phyloP scores from a whole-genome alignment of 2,113 vertebrate species.

The Coryphaenoides rupestris region DNA sequence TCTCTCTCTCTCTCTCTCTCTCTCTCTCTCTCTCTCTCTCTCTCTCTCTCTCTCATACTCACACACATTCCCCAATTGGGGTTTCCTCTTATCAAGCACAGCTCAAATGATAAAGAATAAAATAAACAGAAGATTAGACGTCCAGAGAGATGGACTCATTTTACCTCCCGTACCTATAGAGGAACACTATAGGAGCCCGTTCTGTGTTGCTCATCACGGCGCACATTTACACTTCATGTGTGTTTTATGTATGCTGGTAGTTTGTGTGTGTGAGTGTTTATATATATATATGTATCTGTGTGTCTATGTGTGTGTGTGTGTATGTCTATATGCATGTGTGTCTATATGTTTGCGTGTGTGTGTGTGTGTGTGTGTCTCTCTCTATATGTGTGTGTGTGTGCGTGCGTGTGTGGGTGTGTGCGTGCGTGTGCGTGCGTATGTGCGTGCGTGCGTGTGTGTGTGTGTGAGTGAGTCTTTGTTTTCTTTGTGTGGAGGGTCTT shows the following conservation, averaged over 20 bases:
- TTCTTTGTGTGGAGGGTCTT: slow-evolving; percentile 8
- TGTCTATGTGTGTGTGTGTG: slow-evolving; percentile 3
- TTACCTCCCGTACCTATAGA: no score
- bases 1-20: no score
- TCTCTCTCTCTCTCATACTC: no score
- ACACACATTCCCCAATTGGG: no score
- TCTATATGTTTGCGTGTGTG: neutral
- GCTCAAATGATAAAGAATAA: no score
- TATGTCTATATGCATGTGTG: neutral
- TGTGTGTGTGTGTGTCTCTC: neutral
- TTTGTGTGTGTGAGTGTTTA: neutral
- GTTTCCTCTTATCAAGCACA: no score
- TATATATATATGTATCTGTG: neutral
- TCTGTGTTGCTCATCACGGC: neutral
- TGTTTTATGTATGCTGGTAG: neutral
- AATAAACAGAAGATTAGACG: no score
- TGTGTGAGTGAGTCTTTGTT: no score
- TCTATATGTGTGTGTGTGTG: neutral
- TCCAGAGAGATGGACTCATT: no score
- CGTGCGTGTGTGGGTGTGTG: neutral
- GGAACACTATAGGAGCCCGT: neutral
- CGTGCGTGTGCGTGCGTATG: neutral
- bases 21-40: no score
- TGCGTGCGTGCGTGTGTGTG: neutral
- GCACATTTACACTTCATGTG: neutral